These are phyloP conservation scores for Valencia hispanica DNA, from an alignment of 2,797 vertebrate genomes.

Conservation along the genomic window DNA sequence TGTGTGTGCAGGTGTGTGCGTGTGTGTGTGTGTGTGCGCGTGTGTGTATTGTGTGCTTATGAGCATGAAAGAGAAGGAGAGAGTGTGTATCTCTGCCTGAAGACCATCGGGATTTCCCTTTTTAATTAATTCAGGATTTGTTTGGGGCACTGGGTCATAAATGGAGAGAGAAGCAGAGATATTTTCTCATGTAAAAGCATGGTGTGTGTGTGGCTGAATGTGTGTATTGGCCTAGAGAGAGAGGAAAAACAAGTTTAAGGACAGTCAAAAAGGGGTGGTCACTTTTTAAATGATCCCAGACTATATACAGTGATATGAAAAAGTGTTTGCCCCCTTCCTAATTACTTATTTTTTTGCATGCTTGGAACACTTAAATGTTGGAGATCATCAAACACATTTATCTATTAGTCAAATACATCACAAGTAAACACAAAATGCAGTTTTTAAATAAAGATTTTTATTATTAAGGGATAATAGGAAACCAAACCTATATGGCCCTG, in stretches of 20 bases:
- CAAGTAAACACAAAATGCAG: too few species aligned
- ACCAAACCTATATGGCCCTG: too few species aligned
- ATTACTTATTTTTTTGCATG: too few species aligned
- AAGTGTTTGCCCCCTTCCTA: too few species aligned
- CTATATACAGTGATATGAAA: too few species aligned
- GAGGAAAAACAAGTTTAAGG: neutral
- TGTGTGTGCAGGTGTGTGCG: slow-evolving; percentile 62
- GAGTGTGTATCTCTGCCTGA: slow-evolving; percentile 43
- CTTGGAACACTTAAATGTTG: too few species aligned
- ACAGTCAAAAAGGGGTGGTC: neutral
- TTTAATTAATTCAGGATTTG: slow-evolving; percentile 91
- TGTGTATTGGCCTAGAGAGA: slow-evolving; percentile 24
- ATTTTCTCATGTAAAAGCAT: slow-evolving; percentile 80
- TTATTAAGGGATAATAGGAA: too few species aligned
- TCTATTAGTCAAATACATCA: too few species aligned
- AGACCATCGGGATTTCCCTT: slow-evolving; percentile 82
- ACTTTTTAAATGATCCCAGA: neutral
- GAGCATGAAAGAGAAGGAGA: slow-evolving; percentile 58
- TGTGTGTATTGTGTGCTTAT: slow-evolving; percentile 67
- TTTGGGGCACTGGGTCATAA: slow-evolving; percentile 80
- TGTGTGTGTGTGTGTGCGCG: slow-evolving; percentile 69
- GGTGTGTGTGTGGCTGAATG: slow-evolving; percentile 35
- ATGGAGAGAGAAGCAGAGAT: slow-evolving; percentile 70
- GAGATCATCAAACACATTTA: too few species aligned
- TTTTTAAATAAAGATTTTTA: too few species aligned